Evolutionary conservation across 2,888 invertebrate species (phyloP).

Genomic region (Ichneumoninae sp.): DNA sequence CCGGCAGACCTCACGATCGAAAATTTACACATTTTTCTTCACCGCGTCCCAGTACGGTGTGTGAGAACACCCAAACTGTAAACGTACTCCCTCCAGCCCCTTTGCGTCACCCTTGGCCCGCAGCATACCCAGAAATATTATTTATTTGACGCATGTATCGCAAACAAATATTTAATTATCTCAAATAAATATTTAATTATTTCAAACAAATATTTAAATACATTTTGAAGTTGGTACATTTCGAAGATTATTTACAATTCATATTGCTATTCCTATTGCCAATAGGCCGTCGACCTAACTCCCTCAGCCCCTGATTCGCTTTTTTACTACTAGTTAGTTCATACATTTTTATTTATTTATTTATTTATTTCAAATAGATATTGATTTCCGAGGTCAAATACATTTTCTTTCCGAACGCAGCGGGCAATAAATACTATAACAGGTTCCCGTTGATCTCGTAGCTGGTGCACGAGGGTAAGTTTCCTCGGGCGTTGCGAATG

Average conservation of each 20-base stretch:
- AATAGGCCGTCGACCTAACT: too few species aligned
- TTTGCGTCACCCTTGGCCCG: neutral
- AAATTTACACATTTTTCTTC: slow-evolving; percentile 32
- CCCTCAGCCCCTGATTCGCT: too few species aligned
- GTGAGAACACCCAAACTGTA: neutral
- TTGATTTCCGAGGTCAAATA: neutral
- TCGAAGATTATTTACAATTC: too few species aligned
- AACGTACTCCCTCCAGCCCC: neutral
- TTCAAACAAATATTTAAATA: too few species aligned
- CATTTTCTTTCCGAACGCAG: neutral
- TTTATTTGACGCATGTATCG: neutral
- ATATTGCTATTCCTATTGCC: too few species aligned
- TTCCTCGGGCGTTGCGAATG: slow-evolving; percentile 74
- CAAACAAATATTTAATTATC: neutral
- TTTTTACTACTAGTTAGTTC: too few species aligned
- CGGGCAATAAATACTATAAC: slow-evolving; percentile 43
- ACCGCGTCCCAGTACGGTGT: neutral
- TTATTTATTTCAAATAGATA: neutral
- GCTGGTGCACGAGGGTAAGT: slow-evolving; percentile 48
- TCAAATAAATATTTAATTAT: neutral
- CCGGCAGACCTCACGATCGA: slow-evolving; percentile 3
- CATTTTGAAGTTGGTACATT: too few species aligned
- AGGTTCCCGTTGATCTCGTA: slow-evolving; percentile 50
- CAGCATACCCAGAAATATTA: neutral
- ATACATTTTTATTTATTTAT: neutral